Conservation (phyloP, 92 coral and sea anemone species). For the Parazoanthus swiftii region DNA sequence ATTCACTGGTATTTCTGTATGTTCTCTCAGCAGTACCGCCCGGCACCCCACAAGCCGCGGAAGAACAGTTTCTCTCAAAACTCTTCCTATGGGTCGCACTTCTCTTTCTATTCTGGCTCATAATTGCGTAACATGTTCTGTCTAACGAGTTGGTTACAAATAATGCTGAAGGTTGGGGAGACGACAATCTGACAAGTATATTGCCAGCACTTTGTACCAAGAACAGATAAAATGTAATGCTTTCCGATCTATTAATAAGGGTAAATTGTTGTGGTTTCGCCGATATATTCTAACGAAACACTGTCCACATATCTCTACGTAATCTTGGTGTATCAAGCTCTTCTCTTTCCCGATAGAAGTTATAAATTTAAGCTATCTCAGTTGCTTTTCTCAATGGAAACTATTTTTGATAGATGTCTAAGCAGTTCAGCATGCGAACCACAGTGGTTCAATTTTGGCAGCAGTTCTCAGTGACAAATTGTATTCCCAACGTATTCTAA, state of each 20-base stretch:
- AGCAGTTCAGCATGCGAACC: neutral
- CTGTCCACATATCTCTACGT: neutral
- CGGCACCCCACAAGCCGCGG: slow-evolving; percentile 86
- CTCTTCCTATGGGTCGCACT: slow-evolving; percentile 96
- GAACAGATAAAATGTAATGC: neutral
- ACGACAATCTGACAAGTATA: slow-evolving; percentile 16
- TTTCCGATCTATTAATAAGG: too few relatives aligned
- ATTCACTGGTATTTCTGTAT: neutral
- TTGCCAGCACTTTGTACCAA: slow-evolving; percentile 14
- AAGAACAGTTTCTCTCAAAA: slow-evolving; percentile 92
- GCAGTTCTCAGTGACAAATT: neutral
- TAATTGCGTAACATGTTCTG: slow-evolving; percentile 71
- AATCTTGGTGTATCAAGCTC: neutral
- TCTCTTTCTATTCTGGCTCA: slow-evolving; percentile 91
- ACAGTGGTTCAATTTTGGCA: neutral
- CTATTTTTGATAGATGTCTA: too few relatives aligned
- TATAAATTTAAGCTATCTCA: too few relatives aligned
- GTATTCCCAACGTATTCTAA: neutral
- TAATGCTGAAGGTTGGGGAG: slow-evolving; percentile 18
- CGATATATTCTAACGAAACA: neutral
- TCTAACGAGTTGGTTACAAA: neutral
- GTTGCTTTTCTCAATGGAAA: too few relatives aligned
- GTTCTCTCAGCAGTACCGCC: slow-evolving; percentile 58
- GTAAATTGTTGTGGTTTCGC: neutral
- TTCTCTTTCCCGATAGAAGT: neutral